Evolutionary conservation across 2,113 vertebrate genomes (phyloP).

Genomic region (Dascyllus trimaculatus): DNA sequence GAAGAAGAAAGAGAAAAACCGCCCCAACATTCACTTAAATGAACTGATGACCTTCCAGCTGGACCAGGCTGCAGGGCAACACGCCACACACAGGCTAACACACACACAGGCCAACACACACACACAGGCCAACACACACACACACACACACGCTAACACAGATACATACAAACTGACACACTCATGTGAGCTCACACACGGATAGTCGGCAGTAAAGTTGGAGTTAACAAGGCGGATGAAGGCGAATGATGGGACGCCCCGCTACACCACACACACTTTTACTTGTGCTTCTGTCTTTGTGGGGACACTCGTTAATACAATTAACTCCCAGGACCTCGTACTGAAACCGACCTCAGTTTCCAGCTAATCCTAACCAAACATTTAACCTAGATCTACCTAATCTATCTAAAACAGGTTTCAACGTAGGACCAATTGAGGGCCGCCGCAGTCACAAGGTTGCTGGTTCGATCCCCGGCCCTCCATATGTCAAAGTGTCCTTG

Average conservation of each 20-base stretch:
- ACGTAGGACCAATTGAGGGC: no score
- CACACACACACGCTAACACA: constrained; percentile 2
- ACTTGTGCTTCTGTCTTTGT: not conserved
- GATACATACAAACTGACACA: constrained; percentile 17
- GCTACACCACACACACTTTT: constrained; percentile 16
- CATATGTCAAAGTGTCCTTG: no score
- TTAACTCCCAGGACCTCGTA: no score
- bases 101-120: constrained; percentile 25
- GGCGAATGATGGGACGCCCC: constrained; percentile 39
- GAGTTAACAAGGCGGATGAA: constrained; percentile 67
- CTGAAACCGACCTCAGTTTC: no score
- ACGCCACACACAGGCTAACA: constrained; percentile 37
- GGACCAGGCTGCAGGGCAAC: constrained; percentile 67
- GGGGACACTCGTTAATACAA: not conserved
- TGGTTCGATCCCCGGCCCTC: no score
- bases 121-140: constrained; percentile 7
- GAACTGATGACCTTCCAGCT: constrained; percentile 74
- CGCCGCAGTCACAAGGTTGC: no score
- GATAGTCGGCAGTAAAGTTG: constrained; percentile 35
- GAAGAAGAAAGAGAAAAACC: constrained; percentile 41
- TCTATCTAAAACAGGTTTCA: no score
- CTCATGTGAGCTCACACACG: no score
- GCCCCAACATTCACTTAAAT: constrained; percentile 52
- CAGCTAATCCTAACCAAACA: no score
- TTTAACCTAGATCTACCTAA: no score